phyloP scores from a whole-genome alignment of 2,888 invertebrate species.

The Drosophila imparisetae region DNA sequence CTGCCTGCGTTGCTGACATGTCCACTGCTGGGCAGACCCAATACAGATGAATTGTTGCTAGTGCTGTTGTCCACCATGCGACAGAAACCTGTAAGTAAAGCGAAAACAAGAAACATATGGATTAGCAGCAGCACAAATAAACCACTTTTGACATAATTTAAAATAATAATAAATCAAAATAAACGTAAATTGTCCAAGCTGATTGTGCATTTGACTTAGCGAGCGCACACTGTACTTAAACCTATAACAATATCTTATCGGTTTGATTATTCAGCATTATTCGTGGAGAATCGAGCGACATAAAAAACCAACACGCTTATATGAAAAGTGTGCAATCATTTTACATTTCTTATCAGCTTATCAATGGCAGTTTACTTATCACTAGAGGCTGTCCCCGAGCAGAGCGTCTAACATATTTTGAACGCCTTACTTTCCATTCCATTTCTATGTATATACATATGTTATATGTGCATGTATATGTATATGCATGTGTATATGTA shows the following conservation, averaged over 20 bases:
- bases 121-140: background rate
- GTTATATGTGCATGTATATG: background rate
- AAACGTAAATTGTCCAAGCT: background rate
- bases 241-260: constrained; percentile 8
- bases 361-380: constrained; percentile 14
- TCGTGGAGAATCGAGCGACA: background rate
- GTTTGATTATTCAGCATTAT: constrained; percentile 35
- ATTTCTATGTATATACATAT: background rate
- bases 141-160: background rate
- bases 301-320: background rate
- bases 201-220: background rate
- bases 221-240: background rate
- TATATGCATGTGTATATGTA: background rate
- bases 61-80: constrained; percentile 90
- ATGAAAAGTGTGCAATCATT: constrained; percentile 32
- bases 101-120: too few relatives aligned
- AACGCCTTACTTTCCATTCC: constrained; percentile 24
- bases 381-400: constrained; percentile 27
- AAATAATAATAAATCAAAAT: background rate
- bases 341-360: constrained; percentile 19
- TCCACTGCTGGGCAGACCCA: constrained; percentile 77
- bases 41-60: constrained; percentile 84
- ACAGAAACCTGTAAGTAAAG: constrained; percentile 89
- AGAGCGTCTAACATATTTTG: constrained; percentile 17
- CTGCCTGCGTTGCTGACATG: constrained; percentile 73